These are phyloP conservation scores for Macropis europaea DNA, from an alignment of 2,888 invertebrate species.

Conservation along the genomic window DNA sequence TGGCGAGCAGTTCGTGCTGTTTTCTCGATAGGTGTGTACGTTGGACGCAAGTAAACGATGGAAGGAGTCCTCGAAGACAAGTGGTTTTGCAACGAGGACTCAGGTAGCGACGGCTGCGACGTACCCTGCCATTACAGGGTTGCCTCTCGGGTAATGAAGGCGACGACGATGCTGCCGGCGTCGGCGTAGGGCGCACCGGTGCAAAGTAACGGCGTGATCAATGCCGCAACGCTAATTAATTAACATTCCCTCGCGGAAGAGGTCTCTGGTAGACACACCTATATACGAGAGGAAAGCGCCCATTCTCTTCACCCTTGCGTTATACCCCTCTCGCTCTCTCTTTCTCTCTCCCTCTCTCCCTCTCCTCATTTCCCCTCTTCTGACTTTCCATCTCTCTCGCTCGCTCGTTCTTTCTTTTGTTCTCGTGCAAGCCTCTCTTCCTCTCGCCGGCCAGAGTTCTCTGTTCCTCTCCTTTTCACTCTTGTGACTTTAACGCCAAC, in stretches of 20 bases:
- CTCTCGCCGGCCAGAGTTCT: neutral
- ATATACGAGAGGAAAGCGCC: constrained; percentile 46
- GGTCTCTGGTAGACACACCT: constrained; percentile 63
- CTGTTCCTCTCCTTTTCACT: constrained; percentile 26
- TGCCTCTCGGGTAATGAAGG: constrained; percentile 18
- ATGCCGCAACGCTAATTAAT: constrained; percentile 74
- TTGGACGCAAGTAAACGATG: constrained; percentile 3
- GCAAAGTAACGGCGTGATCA: constrained; percentile 69
- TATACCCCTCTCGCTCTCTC: constrained; percentile 11
- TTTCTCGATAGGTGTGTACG: neutral
- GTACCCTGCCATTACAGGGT: neutral
- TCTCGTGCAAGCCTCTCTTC: neutral
- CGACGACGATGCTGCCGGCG: constrained; percentile 39
- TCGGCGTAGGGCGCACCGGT: constrained; percentile 48
- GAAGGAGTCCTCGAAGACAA: constrained; percentile 44
- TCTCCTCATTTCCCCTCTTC: neutral
- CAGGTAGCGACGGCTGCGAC: constrained; percentile 23
- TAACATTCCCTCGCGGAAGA: constrained; percentile 71
- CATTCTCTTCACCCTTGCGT: constrained; percentile 26
- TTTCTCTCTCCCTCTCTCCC: constrained; percentile 2
- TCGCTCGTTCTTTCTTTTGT: neutral
- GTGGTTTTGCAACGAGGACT: constrained; percentile 46
- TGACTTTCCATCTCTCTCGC: neutral
- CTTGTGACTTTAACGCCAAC: constrained; percentile 59
- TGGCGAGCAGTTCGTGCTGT: no score